Evolutionary conservation across 1,140 invertebrate species (phyloP).

Genomic region (Dolichoris vasculosae): DNA sequence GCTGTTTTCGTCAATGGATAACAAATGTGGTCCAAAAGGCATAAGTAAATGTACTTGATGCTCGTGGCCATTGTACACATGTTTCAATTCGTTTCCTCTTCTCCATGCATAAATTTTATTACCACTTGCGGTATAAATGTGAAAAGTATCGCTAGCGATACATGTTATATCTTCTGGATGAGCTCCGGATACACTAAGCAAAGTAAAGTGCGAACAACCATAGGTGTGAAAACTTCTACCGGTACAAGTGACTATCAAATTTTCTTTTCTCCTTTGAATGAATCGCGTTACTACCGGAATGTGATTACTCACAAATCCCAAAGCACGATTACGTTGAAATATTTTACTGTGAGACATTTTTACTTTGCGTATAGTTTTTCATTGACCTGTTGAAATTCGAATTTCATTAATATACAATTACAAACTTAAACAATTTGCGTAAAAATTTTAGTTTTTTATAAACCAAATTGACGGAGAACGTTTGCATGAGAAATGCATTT

Average conservation of each 20-base stretch:
- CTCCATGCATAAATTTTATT: slow-evolving; percentile 90
- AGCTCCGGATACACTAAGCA: slow-evolving; percentile 87
- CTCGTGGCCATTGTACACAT: slow-evolving; percentile 87
- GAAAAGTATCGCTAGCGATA: slow-evolving; percentile 85
- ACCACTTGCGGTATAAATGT: slow-evolving; percentile 89
- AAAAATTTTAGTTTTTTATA: neutral
- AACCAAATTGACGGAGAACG: neutral
- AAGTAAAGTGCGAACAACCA: slow-evolving; percentile 86
- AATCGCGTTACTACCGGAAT: slow-evolving; percentile 90
- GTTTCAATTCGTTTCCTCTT: slow-evolving; percentile 89
- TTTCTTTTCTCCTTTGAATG: slow-evolving; percentile 89
- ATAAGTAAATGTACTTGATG: slow-evolving; percentile 85
- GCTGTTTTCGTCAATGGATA: slow-evolving; percentile 89
- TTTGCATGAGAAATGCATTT: neutral
- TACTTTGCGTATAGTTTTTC: slow-evolving; percentile 20
- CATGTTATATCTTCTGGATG: slow-evolving; percentile 89
- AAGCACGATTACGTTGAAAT: slow-evolving; percentile 86
- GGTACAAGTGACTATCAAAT: slow-evolving; percentile 90
- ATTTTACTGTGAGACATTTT: slow-evolving; percentile 80
- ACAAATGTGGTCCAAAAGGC: slow-evolving; percentile 89
- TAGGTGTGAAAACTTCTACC: slow-evolving; percentile 95
- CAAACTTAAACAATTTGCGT: neutral
- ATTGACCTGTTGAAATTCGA: neutral
- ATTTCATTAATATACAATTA: neutral
- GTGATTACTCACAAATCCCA: slow-evolving; percentile 95